Evolutionary conservation across 2,888 invertebrate species (phyloP).

Genomic region (Coleophora deauratella): DNA sequence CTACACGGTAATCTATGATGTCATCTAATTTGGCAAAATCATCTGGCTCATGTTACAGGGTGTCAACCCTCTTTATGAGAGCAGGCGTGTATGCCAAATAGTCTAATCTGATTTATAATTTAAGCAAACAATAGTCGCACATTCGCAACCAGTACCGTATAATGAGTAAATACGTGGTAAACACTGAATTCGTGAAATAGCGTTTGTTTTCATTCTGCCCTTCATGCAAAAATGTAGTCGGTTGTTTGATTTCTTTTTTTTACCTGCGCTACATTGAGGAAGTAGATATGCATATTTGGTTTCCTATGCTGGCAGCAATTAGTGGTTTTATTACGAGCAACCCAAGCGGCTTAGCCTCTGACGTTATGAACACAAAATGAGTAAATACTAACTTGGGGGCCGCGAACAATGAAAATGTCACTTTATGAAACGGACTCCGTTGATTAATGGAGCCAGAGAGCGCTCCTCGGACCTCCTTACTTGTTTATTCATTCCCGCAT

Average conservation of each 20-base stretch:
- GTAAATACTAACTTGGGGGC: slow-evolving; percentile 57
- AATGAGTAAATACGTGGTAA: too few relatives aligned
- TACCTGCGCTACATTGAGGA: too few relatives aligned
- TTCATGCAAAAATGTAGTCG: too few relatives aligned
- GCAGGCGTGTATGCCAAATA: slow-evolving; percentile 20
- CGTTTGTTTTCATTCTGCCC: too few relatives aligned
- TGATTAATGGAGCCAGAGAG: slow-evolving; percentile 62
- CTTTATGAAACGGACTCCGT: slow-evolving; percentile 62
- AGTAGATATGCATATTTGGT: too few relatives aligned
- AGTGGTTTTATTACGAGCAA: slow-evolving; percentile 42
- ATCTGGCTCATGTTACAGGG: slow-evolving; percentile 16
- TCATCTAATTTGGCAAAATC: slow-evolving; percentile 17
- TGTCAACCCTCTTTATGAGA: slow-evolving; percentile 20
- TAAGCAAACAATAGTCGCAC: not conserved
- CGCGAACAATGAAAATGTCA: slow-evolving; percentile 68
- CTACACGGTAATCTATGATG: slow-evolving; percentile 13
- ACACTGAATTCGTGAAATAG: too few relatives aligned
- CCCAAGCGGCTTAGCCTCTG: slow-evolving; percentile 33
- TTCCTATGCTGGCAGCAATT: slow-evolving; percentile 16
- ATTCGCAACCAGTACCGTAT: not conserved
- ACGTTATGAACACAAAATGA: slow-evolving; percentile 49
- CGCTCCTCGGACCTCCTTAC: slow-evolving; percentile 44
- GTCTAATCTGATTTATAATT: slow-evolving; percentile 15
- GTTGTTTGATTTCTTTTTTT: too few relatives aligned
- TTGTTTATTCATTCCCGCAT: slow-evolving; percentile 49